Evolutionary conservation across 2,888 invertebrate species (phyloP).

Genomic region (Agrochola circellaris): DNA sequence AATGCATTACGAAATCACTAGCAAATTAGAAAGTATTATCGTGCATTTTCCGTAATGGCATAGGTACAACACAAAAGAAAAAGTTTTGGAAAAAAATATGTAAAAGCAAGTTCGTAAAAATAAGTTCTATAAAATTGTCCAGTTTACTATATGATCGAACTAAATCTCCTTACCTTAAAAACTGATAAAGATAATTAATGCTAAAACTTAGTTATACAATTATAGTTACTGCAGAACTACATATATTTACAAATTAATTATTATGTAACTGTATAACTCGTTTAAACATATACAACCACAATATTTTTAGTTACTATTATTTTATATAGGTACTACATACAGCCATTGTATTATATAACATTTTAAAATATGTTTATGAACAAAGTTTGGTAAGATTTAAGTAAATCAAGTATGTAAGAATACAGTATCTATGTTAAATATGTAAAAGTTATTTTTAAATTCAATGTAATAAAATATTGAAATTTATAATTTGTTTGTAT

Average conservation of each 20-base stretch:
- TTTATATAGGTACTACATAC: slow-evolving; percentile 57
- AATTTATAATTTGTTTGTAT: slow-evolving; percentile 53
- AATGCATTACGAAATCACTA: slow-evolving; percentile 22
- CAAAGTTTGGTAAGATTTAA: slow-evolving; percentile 80
- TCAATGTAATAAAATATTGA: slow-evolving; percentile 82
- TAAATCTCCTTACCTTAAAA: slow-evolving; percentile 18
- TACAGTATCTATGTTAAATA: slow-evolving; percentile 67
- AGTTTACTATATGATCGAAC: slow-evolving; percentile 16
- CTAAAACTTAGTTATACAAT: slow-evolving; percentile 25
- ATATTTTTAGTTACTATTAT: slow-evolving; percentile 51
- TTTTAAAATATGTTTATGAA: slow-evolving; percentile 76
- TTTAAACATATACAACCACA: slow-evolving; percentile 48
- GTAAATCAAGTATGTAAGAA: slow-evolving; percentile 72
- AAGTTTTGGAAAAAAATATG: neutral
- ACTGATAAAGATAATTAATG: slow-evolving; percentile 24
- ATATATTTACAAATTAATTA: slow-evolving; percentile 58
- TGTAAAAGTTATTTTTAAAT: slow-evolving; percentile 82
- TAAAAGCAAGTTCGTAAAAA: slow-evolving; percentile 2
- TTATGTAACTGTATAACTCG: slow-evolving; percentile 31
- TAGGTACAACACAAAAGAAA: neutral
- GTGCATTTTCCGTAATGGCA: slow-evolving; percentile 33
- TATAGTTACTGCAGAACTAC: slow-evolving; percentile 59
- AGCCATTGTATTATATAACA: slow-evolving; percentile 77
- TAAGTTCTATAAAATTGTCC: neutral
- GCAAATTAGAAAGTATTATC: slow-evolving; percentile 43